Percentiles rank a stretch among this genome's conserved stretches.
These are phyloP conservation scores for Lanistes nyassanus DNA, from an alignment of 1,140 invertebrate genomes.

Conservation along the genomic window DNA sequence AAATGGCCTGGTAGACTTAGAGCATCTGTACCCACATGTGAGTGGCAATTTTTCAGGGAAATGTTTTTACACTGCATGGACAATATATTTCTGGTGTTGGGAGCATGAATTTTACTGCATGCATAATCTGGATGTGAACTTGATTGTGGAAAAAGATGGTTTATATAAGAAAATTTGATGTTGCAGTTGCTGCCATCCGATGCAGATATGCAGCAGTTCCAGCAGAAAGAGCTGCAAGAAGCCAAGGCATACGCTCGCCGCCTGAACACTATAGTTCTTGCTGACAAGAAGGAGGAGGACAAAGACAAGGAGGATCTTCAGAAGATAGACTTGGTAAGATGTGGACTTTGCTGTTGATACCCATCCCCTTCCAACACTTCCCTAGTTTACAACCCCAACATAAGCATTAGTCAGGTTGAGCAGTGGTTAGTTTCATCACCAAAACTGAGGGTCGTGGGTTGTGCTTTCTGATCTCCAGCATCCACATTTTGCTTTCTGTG, in stretches of 20 bases:
- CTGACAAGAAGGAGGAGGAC: conserved; percentile 79
- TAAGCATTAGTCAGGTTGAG: too few relatives aligned
- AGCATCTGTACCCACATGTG: conserved; percentile 93
- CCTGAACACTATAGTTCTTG: conserved; percentile 84
- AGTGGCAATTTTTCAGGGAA: conserved; percentile 54
- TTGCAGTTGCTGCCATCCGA: conserved; percentile 84
- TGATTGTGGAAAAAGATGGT: not conserved
- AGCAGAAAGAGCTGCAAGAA: conserved; percentile 83
- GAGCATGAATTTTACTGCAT: conserved; percentile 3
- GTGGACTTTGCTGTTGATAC: too few relatives aligned
- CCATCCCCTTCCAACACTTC: too few relatives aligned
- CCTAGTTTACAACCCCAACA: too few relatives aligned
- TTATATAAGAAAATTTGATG: not conserved
- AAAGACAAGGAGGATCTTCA: conserved; percentile 73
- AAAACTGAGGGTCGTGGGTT: too few relatives aligned
- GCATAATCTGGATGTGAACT: not conserved
- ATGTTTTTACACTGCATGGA: not conserved
- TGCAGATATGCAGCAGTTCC: conserved; percentile 80
- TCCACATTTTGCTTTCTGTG: too few relatives aligned
- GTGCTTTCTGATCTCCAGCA: too few relatives aligned
- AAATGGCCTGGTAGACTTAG: conserved; percentile 84
- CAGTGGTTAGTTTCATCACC: too few relatives aligned
- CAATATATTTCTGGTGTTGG: not conserved
- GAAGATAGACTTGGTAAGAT: conserved; percentile 75
- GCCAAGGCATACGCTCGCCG: conserved; percentile 89